Evolutionary conservation across 2,888 invertebrate genomes (phyloP).

Genomic region (Leptarthrus brevirostris): DNA sequence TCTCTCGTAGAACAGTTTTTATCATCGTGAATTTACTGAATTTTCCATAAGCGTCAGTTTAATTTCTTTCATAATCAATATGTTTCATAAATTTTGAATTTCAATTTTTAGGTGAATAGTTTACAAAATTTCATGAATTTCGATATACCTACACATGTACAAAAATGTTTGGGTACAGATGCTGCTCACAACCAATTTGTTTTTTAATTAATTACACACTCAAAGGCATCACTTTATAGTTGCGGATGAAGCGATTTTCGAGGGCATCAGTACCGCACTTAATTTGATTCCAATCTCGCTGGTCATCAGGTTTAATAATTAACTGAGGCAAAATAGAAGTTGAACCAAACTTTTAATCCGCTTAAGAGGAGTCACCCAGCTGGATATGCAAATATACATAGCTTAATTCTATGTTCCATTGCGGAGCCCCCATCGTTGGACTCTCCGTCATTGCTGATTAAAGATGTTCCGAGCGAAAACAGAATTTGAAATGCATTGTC

Average conservation of each 20-base stretch:
- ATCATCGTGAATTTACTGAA: no score
- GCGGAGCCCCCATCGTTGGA: background rate
- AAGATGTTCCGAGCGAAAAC: slow-evolving; percentile 26
- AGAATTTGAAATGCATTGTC: slow-evolving; percentile 44
- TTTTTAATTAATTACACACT: slow-evolving; percentile 36
- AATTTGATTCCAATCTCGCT: slow-evolving; percentile 22
- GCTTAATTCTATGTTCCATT: background rate
- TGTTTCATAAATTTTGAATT: no score
- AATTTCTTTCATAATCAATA: no score
- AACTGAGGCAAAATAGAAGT: slow-evolving; percentile 35
- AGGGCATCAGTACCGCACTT: slow-evolving; percentile 21
- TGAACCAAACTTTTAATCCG: slow-evolving; percentile 39
- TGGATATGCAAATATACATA: slow-evolving; percentile 26
- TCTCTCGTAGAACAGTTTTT: no score
- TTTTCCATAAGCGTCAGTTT: no score
- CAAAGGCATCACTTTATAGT: slow-evolving; percentile 23
- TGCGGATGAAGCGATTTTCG: slow-evolving; percentile 16
- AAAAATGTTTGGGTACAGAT: background rate
- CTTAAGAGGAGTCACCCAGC: slow-evolving; percentile 34
- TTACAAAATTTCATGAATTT: no score
- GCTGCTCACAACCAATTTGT: background rate
- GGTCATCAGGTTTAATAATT: slow-evolving; percentile 42
- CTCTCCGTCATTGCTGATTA: slow-evolving; percentile 6
- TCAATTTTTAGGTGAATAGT: no score
- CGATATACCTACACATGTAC: no score